phyloP scores from a whole-genome alignment of 1,140 invertebrate species.

The Heliconius himera region DNA sequence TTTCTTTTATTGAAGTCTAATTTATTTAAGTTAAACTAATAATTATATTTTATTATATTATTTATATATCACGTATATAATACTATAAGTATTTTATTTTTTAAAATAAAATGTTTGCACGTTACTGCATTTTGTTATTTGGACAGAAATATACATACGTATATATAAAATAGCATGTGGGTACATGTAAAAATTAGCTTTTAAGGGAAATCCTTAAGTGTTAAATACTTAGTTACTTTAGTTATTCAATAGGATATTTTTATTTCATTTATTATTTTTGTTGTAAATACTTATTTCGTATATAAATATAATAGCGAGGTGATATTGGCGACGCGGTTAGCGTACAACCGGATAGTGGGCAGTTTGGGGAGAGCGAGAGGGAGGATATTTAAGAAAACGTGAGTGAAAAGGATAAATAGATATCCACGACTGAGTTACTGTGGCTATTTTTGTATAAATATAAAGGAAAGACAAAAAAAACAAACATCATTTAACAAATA shows the following conservation, averaged over 20 bases:
- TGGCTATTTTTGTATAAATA: neutral
- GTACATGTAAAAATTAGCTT: neutral
- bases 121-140: neutral
- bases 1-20: too few species aligned
- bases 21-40: too few species aligned
- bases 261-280: neutral
- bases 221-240: neutral
- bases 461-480: too few species aligned
- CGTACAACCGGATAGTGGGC: slow-evolving; percentile 65
- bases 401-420: slow-evolving; percentile 59
- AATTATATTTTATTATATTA: neutral
- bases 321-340: slow-evolving; percentile 56
- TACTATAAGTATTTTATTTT: neutral
- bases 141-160: neutral
- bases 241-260: neutral
- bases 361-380: slow-evolving; percentile 68
- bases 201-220: neutral
- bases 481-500: too few species aligned
- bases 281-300: neutral
- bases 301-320: slow-evolving; percentile 47
- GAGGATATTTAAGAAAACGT: slow-evolving; percentile 77
- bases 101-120: neutral
- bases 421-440: slow-evolving; percentile 19
- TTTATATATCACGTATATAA: neutral
- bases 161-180: neutral